These are phyloP conservation scores for Aphelenchoides avenae DNA, from an alignment of 1,140 invertebrate genomes.

Conservation along the genomic window DNA sequence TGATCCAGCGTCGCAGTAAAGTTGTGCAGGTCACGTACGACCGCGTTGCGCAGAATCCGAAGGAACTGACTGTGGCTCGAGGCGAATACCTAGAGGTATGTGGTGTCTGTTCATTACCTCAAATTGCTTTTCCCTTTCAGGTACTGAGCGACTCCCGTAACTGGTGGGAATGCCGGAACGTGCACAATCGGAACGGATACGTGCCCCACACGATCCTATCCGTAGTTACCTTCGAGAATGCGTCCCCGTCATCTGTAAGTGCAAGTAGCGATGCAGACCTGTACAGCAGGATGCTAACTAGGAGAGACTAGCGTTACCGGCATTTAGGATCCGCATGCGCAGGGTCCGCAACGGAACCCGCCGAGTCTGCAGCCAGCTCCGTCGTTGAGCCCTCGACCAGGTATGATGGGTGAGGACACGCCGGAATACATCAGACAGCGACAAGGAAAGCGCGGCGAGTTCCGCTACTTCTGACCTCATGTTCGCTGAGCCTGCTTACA, in stretches of 20 bases:
- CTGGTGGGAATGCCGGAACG: constrained; percentile 95
- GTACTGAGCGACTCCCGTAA: constrained; percentile 88
- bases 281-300: too few species aligned
- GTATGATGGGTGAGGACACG: constrained; percentile 51
- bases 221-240: constrained; percentile 28
- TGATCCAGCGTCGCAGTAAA: constrained; percentile 30
- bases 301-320: too few species aligned
- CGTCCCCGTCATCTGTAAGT: too few species aligned
- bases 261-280: too few species aligned
- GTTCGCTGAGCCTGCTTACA: neutral
- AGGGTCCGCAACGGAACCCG: constrained; percentile 20
- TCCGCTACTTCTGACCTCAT: constrained; percentile 75
- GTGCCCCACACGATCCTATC: constrained; percentile 92
- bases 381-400: constrained; percentile 39
- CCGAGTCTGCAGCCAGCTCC: constrained; percentile 13
- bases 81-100: constrained; percentile 88
- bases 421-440: constrained; percentile 65
- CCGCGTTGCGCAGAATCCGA: constrained; percentile 91
- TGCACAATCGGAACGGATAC: constrained; percentile 66
- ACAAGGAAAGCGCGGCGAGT: constrained; percentile 88
- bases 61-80: constrained; percentile 87
- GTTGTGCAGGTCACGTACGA: constrained; percentile 83
- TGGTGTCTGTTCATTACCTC: constrained; percentile 15
- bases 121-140: constrained; percentile 62
- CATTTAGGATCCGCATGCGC: constrained; percentile 10